Evolutionary conservation across 1,140 invertebrate species (phyloP).

Genomic region (Phocides pigmalion): DNA sequence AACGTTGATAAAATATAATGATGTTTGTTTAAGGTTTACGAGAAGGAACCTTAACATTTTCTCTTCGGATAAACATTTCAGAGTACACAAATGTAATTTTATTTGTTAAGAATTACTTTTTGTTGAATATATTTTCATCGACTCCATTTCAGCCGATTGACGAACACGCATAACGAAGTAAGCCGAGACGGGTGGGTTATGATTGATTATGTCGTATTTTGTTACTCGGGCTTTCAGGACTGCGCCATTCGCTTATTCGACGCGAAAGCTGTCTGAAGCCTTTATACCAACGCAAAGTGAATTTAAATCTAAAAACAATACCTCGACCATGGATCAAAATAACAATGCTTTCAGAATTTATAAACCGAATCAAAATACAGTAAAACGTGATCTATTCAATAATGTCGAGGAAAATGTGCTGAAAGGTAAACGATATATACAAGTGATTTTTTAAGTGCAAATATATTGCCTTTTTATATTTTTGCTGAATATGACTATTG

Average conservation of each 20-base stretch:
- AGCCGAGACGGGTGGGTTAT: conserved; percentile 64
- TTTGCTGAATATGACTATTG: too few relatives aligned
- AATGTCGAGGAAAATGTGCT: conserved; percentile 47
- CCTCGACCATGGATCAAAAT: conserved; percentile 49
- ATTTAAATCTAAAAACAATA: conserved; percentile 47
- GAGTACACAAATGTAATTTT: too few relatives aligned
- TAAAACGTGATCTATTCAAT: conserved; percentile 49
- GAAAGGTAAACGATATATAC: conserved; percentile 48
- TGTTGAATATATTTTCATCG: conserved; percentile 1
- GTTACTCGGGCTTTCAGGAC: conserved; percentile 58
- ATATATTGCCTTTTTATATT: too few relatives aligned
- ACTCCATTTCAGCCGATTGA: conserved; percentile 57
- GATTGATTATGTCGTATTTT: conserved; percentile 77
- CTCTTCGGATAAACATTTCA: too few relatives aligned
- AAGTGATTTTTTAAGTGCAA: not conserved
- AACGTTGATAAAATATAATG: too few relatives aligned
- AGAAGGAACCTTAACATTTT: too few relatives aligned
- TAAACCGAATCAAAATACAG: conserved; percentile 52
- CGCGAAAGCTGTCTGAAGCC: conserved; percentile 32
- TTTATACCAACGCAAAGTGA: conserved; percentile 26
- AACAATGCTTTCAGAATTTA: conserved; percentile 48
- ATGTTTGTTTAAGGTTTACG: too few relatives aligned
- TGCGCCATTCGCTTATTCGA: conserved; percentile 36
- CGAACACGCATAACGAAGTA: conserved; percentile 73
- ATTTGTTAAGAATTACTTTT: not conserved